Conservation (phyloP, 2,113 vertebrate species). For the Xerus inauris region DNA sequence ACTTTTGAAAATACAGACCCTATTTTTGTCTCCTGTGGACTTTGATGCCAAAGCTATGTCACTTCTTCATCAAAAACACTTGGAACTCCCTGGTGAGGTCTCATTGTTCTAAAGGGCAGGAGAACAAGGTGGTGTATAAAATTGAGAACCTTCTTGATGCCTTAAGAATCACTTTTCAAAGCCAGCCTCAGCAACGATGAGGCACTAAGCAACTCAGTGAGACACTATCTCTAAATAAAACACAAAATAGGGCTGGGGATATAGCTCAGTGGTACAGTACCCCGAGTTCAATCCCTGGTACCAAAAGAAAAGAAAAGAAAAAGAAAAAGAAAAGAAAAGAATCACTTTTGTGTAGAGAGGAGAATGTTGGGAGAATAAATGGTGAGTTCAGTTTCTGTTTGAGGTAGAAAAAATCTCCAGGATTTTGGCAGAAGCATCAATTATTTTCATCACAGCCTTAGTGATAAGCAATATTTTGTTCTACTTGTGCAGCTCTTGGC, state of each 20-base stretch:
- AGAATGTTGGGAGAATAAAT: neutral
- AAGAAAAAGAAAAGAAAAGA: too few species aligned
- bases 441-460: constrained; percentile 47
- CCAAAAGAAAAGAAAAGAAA: too few species aligned
- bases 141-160: constrained; percentile 38
- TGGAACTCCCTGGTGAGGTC: constrained; percentile 11
- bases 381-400: constrained; percentile 37
- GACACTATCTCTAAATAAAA: too few species aligned
- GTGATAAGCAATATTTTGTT: neutral
- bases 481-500: neutral
- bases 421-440: constrained; percentile 24
- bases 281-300: too few species aligned
- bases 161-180: neutral
- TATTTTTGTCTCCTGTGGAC: constrained; percentile 65
- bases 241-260: too few species aligned
- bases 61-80: constrained; percentile 67
- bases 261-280: too few species aligned
- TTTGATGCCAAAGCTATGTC: constrained; percentile 53
- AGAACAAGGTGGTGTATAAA: constrained; percentile 51
- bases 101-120: constrained; percentile 66
- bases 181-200: too few species aligned
- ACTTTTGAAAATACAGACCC: constrained; percentile 61
- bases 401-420: neutral
- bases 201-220: too few species aligned
- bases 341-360: neutral